These are phyloP conservation scores for Tipula vernalis DNA, from an alignment of 2,888 invertebrate genomes.

Conservation along the genomic window DNA sequence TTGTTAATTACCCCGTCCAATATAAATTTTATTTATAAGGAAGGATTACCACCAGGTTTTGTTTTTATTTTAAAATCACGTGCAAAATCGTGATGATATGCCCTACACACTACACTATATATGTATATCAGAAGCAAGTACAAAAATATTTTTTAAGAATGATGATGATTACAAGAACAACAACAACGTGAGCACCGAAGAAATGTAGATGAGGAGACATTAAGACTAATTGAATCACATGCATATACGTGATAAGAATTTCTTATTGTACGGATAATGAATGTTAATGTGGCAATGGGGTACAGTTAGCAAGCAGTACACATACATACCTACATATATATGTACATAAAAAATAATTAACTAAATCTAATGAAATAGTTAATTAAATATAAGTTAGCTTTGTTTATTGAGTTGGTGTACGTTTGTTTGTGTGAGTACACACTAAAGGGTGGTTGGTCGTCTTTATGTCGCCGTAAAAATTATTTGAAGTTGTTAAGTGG, in stretches of 20 bases:
- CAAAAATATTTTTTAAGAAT: background rate
- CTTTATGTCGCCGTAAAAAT: too few relatives aligned
- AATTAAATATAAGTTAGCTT: background rate
- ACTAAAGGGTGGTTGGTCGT: too few relatives aligned
- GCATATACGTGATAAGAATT: slow-evolving; percentile 4
- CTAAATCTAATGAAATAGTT: background rate
- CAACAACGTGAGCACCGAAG: background rate
- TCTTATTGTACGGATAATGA: background rate
- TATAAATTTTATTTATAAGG: background rate
- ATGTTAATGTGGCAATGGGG: background rate
- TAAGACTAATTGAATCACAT: slow-evolving; percentile 4
- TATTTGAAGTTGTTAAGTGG: too few relatives aligned
- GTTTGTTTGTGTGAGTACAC: background rate
- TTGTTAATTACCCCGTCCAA: background rate
- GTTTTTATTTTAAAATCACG: background rate
- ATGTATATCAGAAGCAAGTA: background rate
- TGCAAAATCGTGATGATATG: background rate
- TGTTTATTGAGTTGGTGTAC: background rate
- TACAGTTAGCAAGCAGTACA: background rate
- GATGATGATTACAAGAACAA: background rate
- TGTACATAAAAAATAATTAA: background rate
- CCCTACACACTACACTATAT: background rate
- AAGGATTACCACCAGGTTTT: background rate
- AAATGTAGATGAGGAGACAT: background rate
- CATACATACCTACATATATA: background rate